Base-by-base conservation (phyloP, 2,113 vertebrate species). In the Marmota flaviventris region DNA sequence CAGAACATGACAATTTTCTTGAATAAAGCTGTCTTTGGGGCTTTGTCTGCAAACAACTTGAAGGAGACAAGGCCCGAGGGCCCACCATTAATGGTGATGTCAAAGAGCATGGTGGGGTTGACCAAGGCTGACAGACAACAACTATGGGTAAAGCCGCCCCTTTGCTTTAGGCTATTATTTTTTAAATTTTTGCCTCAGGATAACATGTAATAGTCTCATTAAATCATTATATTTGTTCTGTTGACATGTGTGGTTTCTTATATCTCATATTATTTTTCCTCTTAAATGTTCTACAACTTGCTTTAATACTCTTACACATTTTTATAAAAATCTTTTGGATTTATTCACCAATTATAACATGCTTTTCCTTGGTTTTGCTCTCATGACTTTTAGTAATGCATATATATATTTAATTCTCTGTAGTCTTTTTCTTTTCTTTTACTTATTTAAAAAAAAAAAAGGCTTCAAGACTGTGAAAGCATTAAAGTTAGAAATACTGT, bases 101-200 rank as follows among this genome's bases (percentile, higher is more conserved):
- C 20, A 20, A 58, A 58, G 56, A 58, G 20, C 56, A 58, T 22
- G 20, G 56, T 58, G 20, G 56, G 7, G 20, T 24, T 58, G 56
- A 22, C 56, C 20, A 58, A 58, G 56, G 20, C 20, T 58, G 56
- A 58, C 56, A 58, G 56, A 22, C 20, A 22, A 22, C 56, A 58
- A 58, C 20, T 7, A 58, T 20, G 8, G 0, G 56, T 1, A 7
- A 76, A 84, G 48, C 83, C 82, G 34, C 18, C 34, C 11, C 12
- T 67, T 77, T 78, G 34, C 32, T 96, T 67, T 63, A 61, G 37
- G 77, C 61, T 91, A 75, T 91, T 75, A 79, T 45, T 13, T 85
- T 85, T 89, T 76, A 85, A 20, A 61, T 61, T 61, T 63, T 63
- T 63, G 48, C 42, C 18, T 84, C 2, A 79, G 32, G 51, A 51